Base-by-base conservation (phyloP, 2,888 invertebrate species). In the Shargacucullia verbasci region DNA sequence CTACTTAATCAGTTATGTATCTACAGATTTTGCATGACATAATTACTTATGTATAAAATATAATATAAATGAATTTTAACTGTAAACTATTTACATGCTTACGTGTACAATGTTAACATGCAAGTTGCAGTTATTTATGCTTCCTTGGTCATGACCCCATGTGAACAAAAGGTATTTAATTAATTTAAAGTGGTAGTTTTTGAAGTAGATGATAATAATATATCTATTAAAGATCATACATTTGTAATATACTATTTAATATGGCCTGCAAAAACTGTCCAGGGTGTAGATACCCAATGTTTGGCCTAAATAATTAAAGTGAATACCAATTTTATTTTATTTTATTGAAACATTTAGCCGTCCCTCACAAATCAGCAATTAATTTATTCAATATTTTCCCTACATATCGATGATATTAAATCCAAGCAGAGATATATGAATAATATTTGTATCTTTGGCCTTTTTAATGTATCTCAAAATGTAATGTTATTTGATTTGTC, bases 231-330 rank as follows among this genome's bases (percentile, higher is more conserved):
- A n/a, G n/a, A n/a, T n/a, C 10, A 47, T 44, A 27, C 3, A 25
- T 38, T 33, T 39, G 38, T 29, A 13, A 34, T 33, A 14, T 39
- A 14, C 15, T 54, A 44, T 48, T 39, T 14, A 27, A 40, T 33
- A 34, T 44, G 50, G 12, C 40, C 44, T 25, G n/a, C 35, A 34
- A 40, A 31, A 44, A 35, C 27, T 46, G 45, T 54, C 39, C 45
- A 48, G 49, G 12, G 29, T 33, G 15, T 50, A 37, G 45, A 34
- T 43, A 27, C 38, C 44, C 44, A 47, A 34, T 31, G 15, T 44
- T 44, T 50, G 72, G 72, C 70, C 73, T 71, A 70, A 58, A 9
- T 64, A 59, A 38, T 38, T 29, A 25, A 12, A 12, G 20, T 20
- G 4, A 2, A 2, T 20, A 20, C 20, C 20, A 3, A 20, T 20